phyloP scores from a whole-genome alignment of 2,888 invertebrate species.

The Tipula unca region DNA sequence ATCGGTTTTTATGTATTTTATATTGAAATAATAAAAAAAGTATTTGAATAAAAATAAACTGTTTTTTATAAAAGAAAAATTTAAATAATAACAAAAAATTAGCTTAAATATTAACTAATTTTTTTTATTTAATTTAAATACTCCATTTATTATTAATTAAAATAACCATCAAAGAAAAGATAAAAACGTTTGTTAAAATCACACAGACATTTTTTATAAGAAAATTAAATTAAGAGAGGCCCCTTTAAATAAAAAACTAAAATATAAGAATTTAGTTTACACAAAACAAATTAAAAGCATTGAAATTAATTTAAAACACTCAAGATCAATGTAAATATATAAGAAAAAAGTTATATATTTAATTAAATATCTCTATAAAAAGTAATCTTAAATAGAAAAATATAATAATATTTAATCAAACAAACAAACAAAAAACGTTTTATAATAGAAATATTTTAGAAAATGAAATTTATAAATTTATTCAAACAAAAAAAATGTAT shows the following conservation, averaged over 20 bases:
- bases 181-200: background rate
- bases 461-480: background rate
- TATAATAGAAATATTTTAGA: background rate
- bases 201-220: background rate
- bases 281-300: background rate
- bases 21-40: slow-evolving; percentile 9
- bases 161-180: background rate
- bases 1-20: slow-evolving; percentile 19
- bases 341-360: slow-evolving; percentile 1
- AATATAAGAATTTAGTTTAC: background rate
- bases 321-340: background rate
- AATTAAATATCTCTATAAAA: background rate
- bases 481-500: background rate
- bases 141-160: slow-evolving; percentile 15
- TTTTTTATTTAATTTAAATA: slow-evolving; percentile 10
- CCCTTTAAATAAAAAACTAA: background rate
- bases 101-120: slow-evolving; percentile 17
- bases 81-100: slow-evolving; percentile 9
- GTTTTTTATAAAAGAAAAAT: background rate
- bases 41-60: slow-evolving; percentile 8
- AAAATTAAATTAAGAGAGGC: background rate
- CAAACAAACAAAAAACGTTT: background rate
- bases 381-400: background rate
- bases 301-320: background rate
- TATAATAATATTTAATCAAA: background rate